Evolutionary conservation across 2,888 invertebrate species (phyloP).

Genomic region (Microctonus aethiopoides): DNA sequence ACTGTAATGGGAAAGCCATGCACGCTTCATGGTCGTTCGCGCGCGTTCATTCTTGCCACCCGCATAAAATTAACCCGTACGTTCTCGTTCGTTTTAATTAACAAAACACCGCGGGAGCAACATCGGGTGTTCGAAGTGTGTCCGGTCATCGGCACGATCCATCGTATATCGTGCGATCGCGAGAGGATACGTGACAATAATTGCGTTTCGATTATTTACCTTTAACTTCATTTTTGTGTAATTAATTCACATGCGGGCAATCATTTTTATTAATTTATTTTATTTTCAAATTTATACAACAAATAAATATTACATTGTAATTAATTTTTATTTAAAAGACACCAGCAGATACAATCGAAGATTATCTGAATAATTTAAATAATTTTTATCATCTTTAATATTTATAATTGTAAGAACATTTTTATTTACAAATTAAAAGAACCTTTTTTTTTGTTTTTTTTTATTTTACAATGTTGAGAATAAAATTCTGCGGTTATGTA

Average conservation of each 20-base stretch:
- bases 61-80: constrained; percentile 66
- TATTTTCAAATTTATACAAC: no score
- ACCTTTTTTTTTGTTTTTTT: background rate
- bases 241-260: background rate
- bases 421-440: no score
- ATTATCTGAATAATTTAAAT: background rate
- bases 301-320: no score
- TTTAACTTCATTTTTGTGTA: background rate
- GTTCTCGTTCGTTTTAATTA: constrained; percentile 64
- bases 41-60: constrained; percentile 52
- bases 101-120: constrained; percentile 60
- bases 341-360: no score
- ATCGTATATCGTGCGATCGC: constrained; percentile 41
- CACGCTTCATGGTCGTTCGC: constrained; percentile 56
- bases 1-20: constrained; percentile 65
- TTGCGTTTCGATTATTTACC: constrained; percentile 35
- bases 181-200: constrained; percentile 37
- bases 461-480: background rate
- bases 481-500: background rate
- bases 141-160: constrained; percentile 38
- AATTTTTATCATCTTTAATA: background rate
- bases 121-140: constrained; percentile 42
- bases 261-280: constrained; percentile 2
- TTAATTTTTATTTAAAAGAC: no score
- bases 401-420: no score